Evolutionary conservation across 2,888 invertebrate genomes (phyloP).

Genomic region (Acanthosepion esculentum): DNA sequence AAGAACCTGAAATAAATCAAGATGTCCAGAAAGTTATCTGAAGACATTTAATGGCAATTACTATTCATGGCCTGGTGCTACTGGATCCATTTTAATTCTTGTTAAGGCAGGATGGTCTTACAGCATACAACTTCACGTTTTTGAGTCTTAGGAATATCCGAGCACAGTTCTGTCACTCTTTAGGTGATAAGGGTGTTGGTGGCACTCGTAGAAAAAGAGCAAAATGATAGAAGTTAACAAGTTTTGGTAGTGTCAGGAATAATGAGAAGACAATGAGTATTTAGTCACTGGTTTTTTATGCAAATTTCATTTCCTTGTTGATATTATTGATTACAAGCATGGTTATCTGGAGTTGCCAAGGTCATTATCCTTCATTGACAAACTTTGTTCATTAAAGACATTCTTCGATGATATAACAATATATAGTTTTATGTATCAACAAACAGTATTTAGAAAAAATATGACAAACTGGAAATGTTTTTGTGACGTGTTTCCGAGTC

Average conservation of each 20-base stretch:
- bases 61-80: neutral
- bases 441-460: too few species aligned
- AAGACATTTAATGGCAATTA: constrained; percentile 10
- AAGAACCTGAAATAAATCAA: neutral
- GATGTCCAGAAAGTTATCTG: neutral
- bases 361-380: neutral
- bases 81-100: constrained; percentile 33
- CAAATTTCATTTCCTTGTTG: neutral
- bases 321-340: neutral
- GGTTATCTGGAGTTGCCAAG: neutral
- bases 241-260: neutral
- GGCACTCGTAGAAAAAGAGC: neutral
- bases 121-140: neutral
- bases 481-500: too few species aligned
- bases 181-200: neutral
- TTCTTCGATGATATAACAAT: too few species aligned
- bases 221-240: neutral
- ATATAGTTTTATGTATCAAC: too few species aligned
- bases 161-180: neutral
- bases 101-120: neutral
- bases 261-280: neutral
- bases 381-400: neutral
- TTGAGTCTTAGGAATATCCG: neutral
- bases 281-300: neutral
- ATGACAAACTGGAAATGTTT: too few species aligned